Conservation (phyloP, 1,140 invertebrate species). For the Calliphora vicina region DNA sequence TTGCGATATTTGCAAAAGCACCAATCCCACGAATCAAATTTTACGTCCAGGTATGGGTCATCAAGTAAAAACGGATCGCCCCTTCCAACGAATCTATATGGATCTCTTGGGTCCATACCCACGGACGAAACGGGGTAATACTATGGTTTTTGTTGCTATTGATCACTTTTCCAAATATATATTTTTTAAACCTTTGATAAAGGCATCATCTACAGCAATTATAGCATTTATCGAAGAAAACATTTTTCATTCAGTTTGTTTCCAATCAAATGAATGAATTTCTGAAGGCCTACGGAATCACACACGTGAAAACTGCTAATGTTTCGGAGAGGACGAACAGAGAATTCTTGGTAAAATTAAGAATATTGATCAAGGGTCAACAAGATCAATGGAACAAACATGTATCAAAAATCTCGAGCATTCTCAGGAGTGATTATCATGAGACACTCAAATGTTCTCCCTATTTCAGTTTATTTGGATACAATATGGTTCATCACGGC, state of each 20-base stretch:
- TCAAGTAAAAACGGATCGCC: no score
- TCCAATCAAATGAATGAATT: constrained; percentile 8
- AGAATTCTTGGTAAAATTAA: not conserved
- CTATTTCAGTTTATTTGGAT: not conserved
- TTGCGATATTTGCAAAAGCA: not conserved
- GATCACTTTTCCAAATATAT: constrained; percentile 18
- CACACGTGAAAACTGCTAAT: no score
- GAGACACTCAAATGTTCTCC: not conserved
- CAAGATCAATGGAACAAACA: not conserved
- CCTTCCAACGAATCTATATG: constrained; percentile 9
- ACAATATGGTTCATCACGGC: not conserved
- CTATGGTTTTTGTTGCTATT: not conserved
- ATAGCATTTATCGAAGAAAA: not conserved
- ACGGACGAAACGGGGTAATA: not conserved
- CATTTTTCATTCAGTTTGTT: constrained; percentile 14
- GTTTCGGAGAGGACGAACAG: constrained; percentile 16
- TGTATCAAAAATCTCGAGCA: not conserved
- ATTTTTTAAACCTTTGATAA: constrained; percentile 3
- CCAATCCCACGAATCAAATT: not conserved
- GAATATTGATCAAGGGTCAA: not conserved
- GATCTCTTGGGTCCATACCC: constrained; percentile 37
- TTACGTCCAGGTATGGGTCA: not conserved
- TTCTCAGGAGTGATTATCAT: constrained; percentile 1
- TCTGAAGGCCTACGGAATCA: no score
- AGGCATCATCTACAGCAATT: not conserved